Conservation (phyloP, 2,888 invertebrate species). For the Tupiocoris notatus region DNA sequence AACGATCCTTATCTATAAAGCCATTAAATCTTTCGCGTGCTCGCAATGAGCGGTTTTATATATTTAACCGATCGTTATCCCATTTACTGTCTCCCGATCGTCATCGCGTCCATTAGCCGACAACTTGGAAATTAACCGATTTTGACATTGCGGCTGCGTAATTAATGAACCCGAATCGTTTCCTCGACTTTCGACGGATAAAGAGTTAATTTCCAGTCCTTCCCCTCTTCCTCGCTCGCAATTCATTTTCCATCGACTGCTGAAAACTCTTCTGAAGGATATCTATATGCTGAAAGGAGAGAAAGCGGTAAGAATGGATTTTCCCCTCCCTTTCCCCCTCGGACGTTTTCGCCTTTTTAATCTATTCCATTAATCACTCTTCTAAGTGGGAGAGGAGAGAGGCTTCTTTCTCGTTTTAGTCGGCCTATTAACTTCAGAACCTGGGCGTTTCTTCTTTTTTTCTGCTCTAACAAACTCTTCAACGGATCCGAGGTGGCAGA, state of each 20-base stretch:
- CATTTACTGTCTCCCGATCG: too few species aligned
- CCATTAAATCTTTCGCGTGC: too few species aligned
- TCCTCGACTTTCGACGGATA: constrained; percentile 16
- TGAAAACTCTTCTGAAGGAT: constrained; percentile 7
- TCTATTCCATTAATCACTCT: constrained; percentile 36
- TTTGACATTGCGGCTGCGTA: background rate
- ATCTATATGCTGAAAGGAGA: background rate
- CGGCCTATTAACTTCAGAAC: constrained; percentile 36
- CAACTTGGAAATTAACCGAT: background rate
- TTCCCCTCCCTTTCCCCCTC: constrained; percentile 5
- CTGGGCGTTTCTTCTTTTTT: background rate
- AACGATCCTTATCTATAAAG: too few species aligned
- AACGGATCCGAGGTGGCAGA: constrained; percentile 36
- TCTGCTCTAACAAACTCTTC: constrained; percentile 25
- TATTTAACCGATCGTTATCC: too few species aligned
- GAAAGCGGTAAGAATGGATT: background rate
- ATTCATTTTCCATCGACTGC: background rate
- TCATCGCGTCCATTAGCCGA: too few species aligned
- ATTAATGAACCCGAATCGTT: background rate
- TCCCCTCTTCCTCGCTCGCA: background rate
- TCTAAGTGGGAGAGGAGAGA: constrained; percentile 14
- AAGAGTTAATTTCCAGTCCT: constrained; percentile 27
- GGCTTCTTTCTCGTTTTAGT: constrained; percentile 22
- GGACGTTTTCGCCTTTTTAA: constrained; percentile 12
- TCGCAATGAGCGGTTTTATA: too few species aligned